Evolutionary conservation across 2,888 invertebrate genomes (phyloP).

Genomic region (Scotopteryx bipunctaria): DNA sequence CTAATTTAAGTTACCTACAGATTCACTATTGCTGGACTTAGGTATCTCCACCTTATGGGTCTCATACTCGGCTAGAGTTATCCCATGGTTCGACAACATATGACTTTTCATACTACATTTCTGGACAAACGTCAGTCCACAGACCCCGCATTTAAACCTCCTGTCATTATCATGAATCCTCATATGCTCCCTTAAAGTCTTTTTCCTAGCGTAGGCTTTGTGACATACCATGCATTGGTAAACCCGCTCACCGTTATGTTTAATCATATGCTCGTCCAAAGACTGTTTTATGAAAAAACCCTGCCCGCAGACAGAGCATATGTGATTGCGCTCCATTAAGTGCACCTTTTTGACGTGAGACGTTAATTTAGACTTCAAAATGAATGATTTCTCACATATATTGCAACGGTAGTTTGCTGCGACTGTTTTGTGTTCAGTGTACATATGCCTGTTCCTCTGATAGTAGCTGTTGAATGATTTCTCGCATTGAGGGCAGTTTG

Average conservation of each 20-base stretch:
- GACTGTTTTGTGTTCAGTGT: conserved; percentile 58
- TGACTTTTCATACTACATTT: conserved; percentile 74
- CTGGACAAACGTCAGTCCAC: conserved; percentile 67
- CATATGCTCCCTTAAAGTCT: conserved; percentile 72
- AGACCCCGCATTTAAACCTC: conserved; percentile 68
- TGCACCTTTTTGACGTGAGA: conserved; percentile 74
- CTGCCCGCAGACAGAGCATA: conserved; percentile 68
- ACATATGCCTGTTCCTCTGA: conserved; percentile 70
- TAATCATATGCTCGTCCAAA: conserved; percentile 72
- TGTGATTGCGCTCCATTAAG: conserved; percentile 71
- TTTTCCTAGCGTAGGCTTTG: conserved; percentile 71
- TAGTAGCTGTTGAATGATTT: conserved; percentile 70
- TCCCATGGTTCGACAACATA: conserved; percentile 70
- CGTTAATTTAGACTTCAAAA: conserved; percentile 68
- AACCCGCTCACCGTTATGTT: conserved; percentile 69
- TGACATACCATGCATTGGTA: conserved; percentile 66
- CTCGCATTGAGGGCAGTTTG: conserved; percentile 68
- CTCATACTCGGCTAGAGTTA: conserved; percentile 64
- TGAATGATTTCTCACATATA: conserved; percentile 70
- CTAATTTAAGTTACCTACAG: neutral
- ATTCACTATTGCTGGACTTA: neutral
- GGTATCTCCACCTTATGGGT: conserved; percentile 19
- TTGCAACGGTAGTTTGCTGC: conserved; percentile 72
- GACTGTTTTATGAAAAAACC: conserved; percentile 72
- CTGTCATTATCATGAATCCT: conserved; percentile 75